phyloP scores from a whole-genome alignment of 2,888 invertebrate genomes.

The Diarsia mendica region DNA sequence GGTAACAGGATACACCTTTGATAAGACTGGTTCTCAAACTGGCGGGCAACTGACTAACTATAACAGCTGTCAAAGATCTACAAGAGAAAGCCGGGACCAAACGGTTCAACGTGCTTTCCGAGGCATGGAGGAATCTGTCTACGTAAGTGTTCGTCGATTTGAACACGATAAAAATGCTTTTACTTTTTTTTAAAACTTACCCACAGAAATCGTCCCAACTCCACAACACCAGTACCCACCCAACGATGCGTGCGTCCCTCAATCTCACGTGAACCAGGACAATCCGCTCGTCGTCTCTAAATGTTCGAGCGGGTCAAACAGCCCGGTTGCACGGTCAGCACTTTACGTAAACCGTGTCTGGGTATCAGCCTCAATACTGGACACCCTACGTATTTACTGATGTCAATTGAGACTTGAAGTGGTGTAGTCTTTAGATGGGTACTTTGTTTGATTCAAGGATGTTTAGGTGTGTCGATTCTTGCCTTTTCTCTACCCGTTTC shows the following conservation, averaged over 20 bases:
- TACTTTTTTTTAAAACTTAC: neutral
- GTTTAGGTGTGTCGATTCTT: no score
- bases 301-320: conserved; percentile 71
- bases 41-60: neutral
- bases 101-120: neutral
- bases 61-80: neutral
- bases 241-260: conserved; percentile 69
- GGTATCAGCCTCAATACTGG: conserved; percentile 8
- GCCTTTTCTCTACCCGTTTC: no score
- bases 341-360: conserved; percentile 58
- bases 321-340: conserved; percentile 76
- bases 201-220: conserved; percentile 32
- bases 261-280: conserved; percentile 76
- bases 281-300: conserved; percentile 71
- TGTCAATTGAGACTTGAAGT: neutral
- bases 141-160: neutral
- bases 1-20: no score
- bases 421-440: neutral
- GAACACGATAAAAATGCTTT: neutral
- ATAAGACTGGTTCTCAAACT: no score
- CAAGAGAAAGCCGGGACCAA: neutral
- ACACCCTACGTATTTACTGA: conserved; percentile 35
- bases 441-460: neutral
- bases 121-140: neutral
- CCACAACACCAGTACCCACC: conserved; percentile 27